Percentiles rank a stretch among this genome's conserved stretches.
Conservation (phyloP, 2,113 vertebrate species). For the Hydrochoerus hydrochaeris region DNA sequence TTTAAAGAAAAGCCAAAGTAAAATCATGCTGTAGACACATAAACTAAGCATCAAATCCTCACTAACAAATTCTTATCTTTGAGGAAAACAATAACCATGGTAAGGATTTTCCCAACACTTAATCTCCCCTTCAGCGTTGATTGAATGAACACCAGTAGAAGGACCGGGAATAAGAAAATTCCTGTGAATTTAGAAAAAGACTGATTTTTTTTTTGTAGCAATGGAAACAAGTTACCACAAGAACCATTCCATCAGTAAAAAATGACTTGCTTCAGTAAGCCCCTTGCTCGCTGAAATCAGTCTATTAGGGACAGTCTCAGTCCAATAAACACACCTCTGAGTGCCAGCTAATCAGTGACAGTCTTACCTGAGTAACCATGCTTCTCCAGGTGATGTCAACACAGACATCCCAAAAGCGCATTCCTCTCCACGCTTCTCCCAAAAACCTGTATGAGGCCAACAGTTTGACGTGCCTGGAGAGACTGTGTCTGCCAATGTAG, state of each 20-base stretch:
- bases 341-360: neutral
- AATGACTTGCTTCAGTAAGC: constrained; percentile 1
- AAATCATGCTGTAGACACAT: neutral
- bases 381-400: neutral
- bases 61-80: neutral
- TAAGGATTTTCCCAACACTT: neutral
- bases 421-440: neutral
- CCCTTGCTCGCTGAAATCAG: neutral
- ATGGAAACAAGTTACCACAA: neutral
- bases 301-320: neutral
- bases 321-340: neutral
- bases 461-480: neutral
- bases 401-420: neutral
- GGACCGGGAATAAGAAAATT: neutral
- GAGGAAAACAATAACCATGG: neutral
- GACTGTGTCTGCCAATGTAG: neutral
- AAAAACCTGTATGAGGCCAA: neutral
- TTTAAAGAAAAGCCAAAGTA: neutral
- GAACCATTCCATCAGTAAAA: neutral
- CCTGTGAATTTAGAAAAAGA: neutral
- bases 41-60: neutral
- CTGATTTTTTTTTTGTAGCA: neutral
- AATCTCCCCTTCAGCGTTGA: neutral
- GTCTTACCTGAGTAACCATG: neutral
- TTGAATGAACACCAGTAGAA: neutral